Conservation (phyloP, 1,140 invertebrate genomes). For the Aphaenogaster ashmeadi region DNA sequence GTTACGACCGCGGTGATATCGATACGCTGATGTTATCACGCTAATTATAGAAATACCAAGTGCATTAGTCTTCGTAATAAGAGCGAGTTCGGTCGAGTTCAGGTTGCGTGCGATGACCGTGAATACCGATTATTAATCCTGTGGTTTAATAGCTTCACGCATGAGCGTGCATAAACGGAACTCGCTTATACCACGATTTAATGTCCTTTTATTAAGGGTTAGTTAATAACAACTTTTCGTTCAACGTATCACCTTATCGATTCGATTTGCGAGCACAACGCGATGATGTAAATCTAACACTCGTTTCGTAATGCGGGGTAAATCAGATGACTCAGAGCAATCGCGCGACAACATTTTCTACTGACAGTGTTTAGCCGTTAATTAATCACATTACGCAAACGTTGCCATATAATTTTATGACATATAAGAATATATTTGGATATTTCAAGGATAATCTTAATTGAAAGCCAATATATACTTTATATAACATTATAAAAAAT, state of each 20-base stretch:
- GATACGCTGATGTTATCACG: constrained; percentile 11
- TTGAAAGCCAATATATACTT: background rate
- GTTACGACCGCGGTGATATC: background rate
- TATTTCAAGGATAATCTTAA: background rate
- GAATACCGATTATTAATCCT: constrained; percentile 43
- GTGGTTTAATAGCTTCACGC: constrained; percentile 27
- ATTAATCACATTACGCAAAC: constrained; percentile 5
- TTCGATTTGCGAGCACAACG: background rate
- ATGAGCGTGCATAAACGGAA: constrained; percentile 34
- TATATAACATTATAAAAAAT: background rate
- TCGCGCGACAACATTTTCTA: background rate
- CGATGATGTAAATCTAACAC: constrained; percentile 35
- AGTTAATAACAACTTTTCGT: background rate
- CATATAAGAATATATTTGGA: background rate
- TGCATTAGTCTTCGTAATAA: constrained; percentile 32
- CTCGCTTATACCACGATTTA: constrained; percentile 31
- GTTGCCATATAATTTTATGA: background rate
- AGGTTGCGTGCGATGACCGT: constrained; percentile 39
- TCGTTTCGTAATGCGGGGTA: constrained; percentile 25
- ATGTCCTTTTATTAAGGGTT: constrained; percentile 41
- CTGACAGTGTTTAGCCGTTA: background rate
- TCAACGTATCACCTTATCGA: background rate
- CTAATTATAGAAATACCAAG: constrained; percentile 44
- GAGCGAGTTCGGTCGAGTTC: constrained; percentile 4
- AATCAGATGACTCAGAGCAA: constrained; percentile 2